phyloP scores from a whole-genome alignment of 64 coral and sea anemone species.

The Montipora efflorescens region DNA sequence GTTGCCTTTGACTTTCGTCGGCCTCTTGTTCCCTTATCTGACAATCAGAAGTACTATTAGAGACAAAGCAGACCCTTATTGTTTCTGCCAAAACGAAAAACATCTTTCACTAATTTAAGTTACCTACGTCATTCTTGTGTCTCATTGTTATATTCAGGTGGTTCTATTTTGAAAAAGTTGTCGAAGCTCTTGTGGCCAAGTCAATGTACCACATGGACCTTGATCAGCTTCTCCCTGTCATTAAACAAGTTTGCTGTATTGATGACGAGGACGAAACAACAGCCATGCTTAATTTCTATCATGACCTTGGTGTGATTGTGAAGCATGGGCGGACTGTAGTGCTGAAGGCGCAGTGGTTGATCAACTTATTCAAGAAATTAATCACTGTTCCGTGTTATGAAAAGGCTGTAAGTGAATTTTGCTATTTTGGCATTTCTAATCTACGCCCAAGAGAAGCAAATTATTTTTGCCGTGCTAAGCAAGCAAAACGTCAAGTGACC shows the following conservation, averaged over 20 bases:
- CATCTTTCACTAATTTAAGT: too few species aligned
- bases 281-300: slow-evolving; percentile 62
- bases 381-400: slow-evolving; percentile 57
- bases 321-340: slow-evolving; percentile 67
- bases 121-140: too few species aligned
- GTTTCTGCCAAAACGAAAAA: too few species aligned
- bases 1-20: too few species aligned
- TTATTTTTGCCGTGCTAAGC: too few species aligned
- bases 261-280: slow-evolving; percentile 19
- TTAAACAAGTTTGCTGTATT: slow-evolving; percentile 41
- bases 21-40: too few species aligned
- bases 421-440: not conserved
- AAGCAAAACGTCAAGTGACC: too few species aligned
- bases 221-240: not conserved
- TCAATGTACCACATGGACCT: not conserved
- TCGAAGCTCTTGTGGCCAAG: slow-evolving; percentile 20
- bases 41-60: too few species aligned
- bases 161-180: slow-evolving; percentile 69
- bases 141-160: slow-evolving; percentile 14
- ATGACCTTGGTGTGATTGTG: slow-evolving; percentile 65
- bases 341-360: slow-evolving; percentile 56
- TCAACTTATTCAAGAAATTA: slow-evolving; percentile 43
- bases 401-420: slow-evolving; percentile 27
- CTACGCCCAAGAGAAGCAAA: too few species aligned
- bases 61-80: too few species aligned